Evolutionary conservation across 2,888 invertebrate genomes (phyloP), one percentile per base, ranked within the genome.

Genomic region (Strigamia maritima): DNA sequence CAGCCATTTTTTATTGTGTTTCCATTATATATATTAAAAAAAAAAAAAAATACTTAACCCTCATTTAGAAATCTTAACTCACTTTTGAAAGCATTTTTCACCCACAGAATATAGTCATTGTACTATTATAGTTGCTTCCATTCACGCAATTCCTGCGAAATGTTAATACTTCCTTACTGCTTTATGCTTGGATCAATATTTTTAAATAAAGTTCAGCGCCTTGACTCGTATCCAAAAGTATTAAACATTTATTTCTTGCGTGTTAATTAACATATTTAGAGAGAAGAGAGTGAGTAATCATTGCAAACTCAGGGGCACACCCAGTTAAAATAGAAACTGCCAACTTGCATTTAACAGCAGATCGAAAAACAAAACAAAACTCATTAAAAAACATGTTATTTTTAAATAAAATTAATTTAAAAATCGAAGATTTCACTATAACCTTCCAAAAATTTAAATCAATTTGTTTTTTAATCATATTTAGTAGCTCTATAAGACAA

Each of bases 231-330:
- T 54, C 54, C 54, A 54, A 54, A 54, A 54, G 54, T 19, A 54
- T 54, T 54, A 54, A 54, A 54, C 54, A 54, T 54, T 54, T 54
- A 54, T 54, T 54, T 54, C 54, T 54, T 54, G 54, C 54, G 54
- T 54, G 54, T 54, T 54, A 54, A 54, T 54, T 54, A 54, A 54
- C 54, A 54, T 54, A 54, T 54, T 54, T 54, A 54, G 22, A 54
- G 54, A 54, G 54, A 54, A 54, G 19, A 54, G 54, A 54, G 54
- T 54, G 54, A 54, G 54, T 54, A 54, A 54, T 54, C 54, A 54
- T 54, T 54, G 54, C 54, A 54, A 54, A 54, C 54, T 54, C 54
- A 54, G 54, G 54, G 54, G 54, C 54, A 54, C 54, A 54, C 54
- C 54, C 54, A 54, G 54, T 54, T 54, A 54, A 54, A 54, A 54